Conservation (phyloP, 2,888 invertebrate species). For the Geophilus truncorum region DNA sequence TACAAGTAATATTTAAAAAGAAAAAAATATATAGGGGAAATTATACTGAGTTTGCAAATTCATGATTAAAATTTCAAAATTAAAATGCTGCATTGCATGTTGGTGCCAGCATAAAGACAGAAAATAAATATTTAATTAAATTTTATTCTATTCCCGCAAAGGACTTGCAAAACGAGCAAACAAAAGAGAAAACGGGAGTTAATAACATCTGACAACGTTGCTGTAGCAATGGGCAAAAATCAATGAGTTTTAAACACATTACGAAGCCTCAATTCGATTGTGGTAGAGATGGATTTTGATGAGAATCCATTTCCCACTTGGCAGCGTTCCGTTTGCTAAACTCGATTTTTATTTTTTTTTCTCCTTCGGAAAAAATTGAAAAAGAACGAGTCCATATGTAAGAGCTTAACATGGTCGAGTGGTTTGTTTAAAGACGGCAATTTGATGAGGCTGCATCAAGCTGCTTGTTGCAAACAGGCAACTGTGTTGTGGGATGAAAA, state of each 20-base stretch:
- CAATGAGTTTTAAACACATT: neutral
- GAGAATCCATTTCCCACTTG: neutral
- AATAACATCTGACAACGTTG: neutral
- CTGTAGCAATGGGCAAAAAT: neutral
- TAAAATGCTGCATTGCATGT: too few relatives aligned
- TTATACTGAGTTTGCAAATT: too few relatives aligned
- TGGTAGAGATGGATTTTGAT: neutral
- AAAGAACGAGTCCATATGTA: neutral
- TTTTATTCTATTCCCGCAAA: too few relatives aligned
- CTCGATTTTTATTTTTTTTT: neutral
- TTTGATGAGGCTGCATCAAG: neutral
- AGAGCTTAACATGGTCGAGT: neutral
- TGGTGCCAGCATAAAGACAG: too few relatives aligned
- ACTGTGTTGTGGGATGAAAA: neutral
- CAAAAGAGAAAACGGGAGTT: neutral
- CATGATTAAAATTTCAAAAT: too few relatives aligned
- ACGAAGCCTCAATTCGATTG: neutral
- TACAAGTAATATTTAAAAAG: too few relatives aligned
- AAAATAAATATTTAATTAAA: too few relatives aligned
- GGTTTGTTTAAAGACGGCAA: neutral
- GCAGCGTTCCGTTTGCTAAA: neutral
- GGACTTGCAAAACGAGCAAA: too few relatives aligned
- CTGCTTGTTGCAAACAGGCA: constrained; percentile 2
- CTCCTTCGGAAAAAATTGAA: neutral
- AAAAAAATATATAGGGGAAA: too few relatives aligned